phyloP scores from a whole-genome alignment of 2,888 invertebrate species.

The Empis livida region DNA sequence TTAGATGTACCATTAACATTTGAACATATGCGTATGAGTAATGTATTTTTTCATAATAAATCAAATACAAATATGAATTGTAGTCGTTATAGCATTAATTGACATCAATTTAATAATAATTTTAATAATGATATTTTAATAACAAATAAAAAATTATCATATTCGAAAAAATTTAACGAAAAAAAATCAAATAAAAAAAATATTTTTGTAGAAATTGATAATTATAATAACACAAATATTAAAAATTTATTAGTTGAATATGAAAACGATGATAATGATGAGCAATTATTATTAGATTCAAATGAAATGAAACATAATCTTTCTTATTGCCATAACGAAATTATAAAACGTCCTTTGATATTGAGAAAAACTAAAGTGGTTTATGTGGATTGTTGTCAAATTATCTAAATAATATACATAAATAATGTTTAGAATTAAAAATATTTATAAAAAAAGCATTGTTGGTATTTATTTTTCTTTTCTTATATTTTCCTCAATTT shows the following conservation, averaged over 20 bases:
- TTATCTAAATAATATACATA: constrained; percentile 6
- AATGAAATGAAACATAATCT: too few relatives aligned
- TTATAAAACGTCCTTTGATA: constrained; percentile 5
- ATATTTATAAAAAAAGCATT: too few relatives aligned
- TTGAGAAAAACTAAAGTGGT: constrained; percentile 8
- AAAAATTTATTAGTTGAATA: not conserved
- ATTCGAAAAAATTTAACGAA: not conserved
- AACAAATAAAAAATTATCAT: not conserved
- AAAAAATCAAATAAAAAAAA: not conserved
- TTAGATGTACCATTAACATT: constrained; percentile 55
- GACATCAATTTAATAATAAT: constrained; percentile 9
- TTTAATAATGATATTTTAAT: not conserved
- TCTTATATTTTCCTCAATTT: too few relatives aligned
- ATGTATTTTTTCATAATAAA: constrained; percentile 26
- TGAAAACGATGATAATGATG: too few relatives aligned
- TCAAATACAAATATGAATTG: constrained; percentile 18
- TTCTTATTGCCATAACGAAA: too few relatives aligned
- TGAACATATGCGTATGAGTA: constrained; percentile 49
- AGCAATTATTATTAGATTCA: too few relatives aligned
- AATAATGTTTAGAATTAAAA: too few relatives aligned
- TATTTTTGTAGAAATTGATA: not conserved
- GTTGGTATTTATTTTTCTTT: too few relatives aligned
- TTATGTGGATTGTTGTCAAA: constrained; percentile 12
- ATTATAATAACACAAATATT: not conserved
- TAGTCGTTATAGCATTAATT: constrained; percentile 16